Percentiles rank a stretch among this genome's conserved stretches.
Conservation (phyloP, 2,888 invertebrate species). For the Zhengitettix transpicula region DNA sequence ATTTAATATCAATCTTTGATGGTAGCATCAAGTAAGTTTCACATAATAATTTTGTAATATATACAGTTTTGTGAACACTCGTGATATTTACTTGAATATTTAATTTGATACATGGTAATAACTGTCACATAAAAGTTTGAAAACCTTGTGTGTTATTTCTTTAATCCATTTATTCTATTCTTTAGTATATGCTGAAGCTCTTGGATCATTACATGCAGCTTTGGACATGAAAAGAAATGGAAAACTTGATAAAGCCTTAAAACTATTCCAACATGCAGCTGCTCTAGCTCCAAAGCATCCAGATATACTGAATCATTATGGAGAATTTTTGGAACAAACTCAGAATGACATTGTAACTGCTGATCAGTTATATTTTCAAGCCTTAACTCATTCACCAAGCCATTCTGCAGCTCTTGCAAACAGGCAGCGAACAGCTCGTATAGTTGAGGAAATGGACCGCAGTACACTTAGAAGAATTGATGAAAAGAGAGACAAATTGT, state of each 20-base stretch:
- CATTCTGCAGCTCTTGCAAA: conserved; percentile 50
- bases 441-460: conserved; percentile 80
- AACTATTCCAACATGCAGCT: conserved; percentile 77
- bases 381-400: conserved; percentile 60
- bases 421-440: conserved; percentile 66
- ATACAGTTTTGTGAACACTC: no score
- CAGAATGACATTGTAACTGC: conserved; percentile 74
- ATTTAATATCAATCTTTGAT: no score
- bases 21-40: no score
- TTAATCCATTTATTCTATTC: background rate
- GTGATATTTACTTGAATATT: background rate
- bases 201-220: conserved; percentile 70
- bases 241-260: conserved; percentile 70
- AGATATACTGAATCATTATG: conserved; percentile 44
- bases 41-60: background rate
- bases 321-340: conserved; percentile 78
- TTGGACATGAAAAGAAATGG: conserved; percentile 67
- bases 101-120: background rate
- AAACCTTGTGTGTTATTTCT: background rate
- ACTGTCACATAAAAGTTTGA: background rate
- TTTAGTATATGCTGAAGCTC: conserved; percentile 43
- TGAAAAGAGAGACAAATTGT: conserved; percentile 63
- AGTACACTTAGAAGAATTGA: conserved; percentile 63
- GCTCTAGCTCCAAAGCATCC: conserved; percentile 83
- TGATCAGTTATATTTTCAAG: conserved; percentile 77